A percentile compares a stretch with the other conserved stretches of the same genome.
Evolutionary conservation across 2,113 vertebrate genomes (phyloP).

Genomic region (Lycocorax pyrrhopterus): DNA sequence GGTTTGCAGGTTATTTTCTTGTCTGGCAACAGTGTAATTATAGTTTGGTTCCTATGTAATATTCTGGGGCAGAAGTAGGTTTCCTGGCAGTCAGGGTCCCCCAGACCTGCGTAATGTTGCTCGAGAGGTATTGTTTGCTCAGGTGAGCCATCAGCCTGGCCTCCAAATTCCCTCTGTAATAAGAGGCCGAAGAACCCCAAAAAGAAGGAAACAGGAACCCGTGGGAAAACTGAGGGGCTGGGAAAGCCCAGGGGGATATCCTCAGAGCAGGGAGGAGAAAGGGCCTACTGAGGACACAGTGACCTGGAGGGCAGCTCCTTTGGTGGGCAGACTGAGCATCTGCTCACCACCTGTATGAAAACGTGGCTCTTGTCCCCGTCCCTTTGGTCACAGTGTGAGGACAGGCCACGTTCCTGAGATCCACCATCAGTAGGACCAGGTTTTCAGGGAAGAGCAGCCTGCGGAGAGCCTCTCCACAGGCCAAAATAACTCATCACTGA

Average conservation of each 20-base stretch:
- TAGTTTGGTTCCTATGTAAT: fast-evolving
- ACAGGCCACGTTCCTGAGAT: not conserved
- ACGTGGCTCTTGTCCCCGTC: not conserved
- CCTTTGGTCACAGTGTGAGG: not conserved
- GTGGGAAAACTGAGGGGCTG: fast-evolving
- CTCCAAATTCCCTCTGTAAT: not conserved
- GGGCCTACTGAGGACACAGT: fast-evolving
- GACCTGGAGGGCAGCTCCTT: not conserved
- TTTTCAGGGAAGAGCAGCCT: not conserved
- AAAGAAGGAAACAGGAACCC: not conserved
- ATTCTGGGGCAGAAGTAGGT: not conserved
- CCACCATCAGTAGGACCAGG: not conserved
- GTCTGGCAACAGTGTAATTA: too few species aligned
- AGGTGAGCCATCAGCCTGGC: not conserved
- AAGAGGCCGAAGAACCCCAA: not conserved
- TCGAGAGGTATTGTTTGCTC: not conserved
- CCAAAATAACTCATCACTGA: fast-evolving
- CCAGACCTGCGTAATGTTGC: not conserved
- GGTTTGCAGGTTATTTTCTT: not conserved
- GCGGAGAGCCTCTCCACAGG: not conserved
- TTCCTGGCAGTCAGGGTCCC: not conserved
- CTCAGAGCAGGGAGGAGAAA: fast-evolving
- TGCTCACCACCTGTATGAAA: not conserved
- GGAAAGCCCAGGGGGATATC: not conserved
- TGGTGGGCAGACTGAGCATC: not conserved